Evolutionary conservation across 2,888 invertebrate genomes (phyloP).

Genomic region (Pheosia tremula): DNA sequence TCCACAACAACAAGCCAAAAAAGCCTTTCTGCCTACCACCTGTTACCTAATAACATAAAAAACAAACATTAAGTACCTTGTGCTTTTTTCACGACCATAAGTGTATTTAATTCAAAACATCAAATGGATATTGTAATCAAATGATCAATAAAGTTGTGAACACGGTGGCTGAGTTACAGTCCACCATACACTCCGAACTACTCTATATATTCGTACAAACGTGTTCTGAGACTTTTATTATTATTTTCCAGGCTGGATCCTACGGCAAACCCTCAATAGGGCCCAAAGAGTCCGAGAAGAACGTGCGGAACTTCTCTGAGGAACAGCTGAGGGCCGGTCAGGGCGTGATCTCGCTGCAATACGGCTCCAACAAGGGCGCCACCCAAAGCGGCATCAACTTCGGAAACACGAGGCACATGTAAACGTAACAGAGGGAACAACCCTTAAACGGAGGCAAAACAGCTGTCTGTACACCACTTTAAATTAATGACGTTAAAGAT

Average conservation of each 20-base stretch:
- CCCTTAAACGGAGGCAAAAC: constrained; percentile 2
- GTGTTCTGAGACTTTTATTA: background rate
- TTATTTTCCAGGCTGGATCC: constrained; percentile 87
- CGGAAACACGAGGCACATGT: constrained; percentile 99
- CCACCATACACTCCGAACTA: too few species aligned
- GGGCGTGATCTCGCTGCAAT: constrained; percentile 96
- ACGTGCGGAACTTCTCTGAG: constrained; percentile 96
- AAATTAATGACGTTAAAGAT: constrained; percentile 8
- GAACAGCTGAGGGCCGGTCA: constrained; percentile 97
- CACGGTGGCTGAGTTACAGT: too few species aligned
- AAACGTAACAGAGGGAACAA: constrained; percentile 48
- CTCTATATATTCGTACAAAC: too few species aligned
- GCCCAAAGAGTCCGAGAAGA: constrained; percentile 98
- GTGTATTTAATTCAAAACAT: too few species aligned
- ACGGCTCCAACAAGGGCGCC: constrained; percentile 99
- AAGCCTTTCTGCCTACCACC: too few species aligned
- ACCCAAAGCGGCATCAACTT: constrained; percentile 98
- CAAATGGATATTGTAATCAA: too few species aligned
- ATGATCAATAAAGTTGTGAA: too few species aligned
- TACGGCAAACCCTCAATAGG: constrained; percentile 95
- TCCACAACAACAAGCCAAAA: too few species aligned
- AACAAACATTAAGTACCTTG: too few species aligned
- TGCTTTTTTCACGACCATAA: too few species aligned
- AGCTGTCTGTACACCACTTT: constrained; percentile 10
- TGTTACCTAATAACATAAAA: too few species aligned